phyloP scores from a whole-genome alignment of 2,797 vertebrate genomes.

The Macroramphosus scolopax region DNA sequence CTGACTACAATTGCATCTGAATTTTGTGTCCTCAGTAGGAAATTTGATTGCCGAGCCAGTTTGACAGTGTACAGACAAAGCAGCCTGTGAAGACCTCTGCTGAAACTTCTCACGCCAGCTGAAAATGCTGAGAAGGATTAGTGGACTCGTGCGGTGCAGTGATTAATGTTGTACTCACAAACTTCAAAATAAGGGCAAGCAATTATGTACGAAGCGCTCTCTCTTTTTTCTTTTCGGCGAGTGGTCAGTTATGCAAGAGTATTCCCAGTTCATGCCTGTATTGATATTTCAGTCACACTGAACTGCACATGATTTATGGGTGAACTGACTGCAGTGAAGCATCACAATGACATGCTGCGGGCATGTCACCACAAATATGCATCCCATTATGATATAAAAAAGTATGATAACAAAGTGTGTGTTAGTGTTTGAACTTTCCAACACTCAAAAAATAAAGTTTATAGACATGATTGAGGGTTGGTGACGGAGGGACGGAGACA shows the following conservation, averaged over 20 bases:
- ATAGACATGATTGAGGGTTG: conserved; percentile 18
- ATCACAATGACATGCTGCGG: conserved; percentile 39
- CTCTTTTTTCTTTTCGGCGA: conserved; percentile 15
- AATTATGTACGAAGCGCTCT: conserved; percentile 14
- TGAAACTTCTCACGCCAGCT: too few species aligned
- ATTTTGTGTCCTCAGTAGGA: too few species aligned
- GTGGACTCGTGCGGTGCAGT: too few species aligned
- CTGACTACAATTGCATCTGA: neutral
- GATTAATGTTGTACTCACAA: conserved; percentile 25
- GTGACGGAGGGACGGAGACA: conserved; percentile 13
- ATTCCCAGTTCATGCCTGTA: conserved; percentile 38
- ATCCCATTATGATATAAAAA: conserved; percentile 13
- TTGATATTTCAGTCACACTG: conserved; percentile 53
- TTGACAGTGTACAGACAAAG: too few species aligned
- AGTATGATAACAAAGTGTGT: conserved; percentile 12
- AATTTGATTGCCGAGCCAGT: too few species aligned
- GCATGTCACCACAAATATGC: conserved; percentile 43
- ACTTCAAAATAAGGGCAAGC: conserved; percentile 40
- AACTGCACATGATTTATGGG: conserved; percentile 62
- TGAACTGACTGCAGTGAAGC: conserved; percentile 33
- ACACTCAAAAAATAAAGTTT: conserved; percentile 24
- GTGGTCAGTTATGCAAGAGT: conserved; percentile 25
- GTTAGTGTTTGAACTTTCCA: too few species aligned
- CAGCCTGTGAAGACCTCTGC: too few species aligned
- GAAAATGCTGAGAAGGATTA: too few species aligned